Conservation (phyloP, 2,888 invertebrate genomes). For the Halocaridina rubra region DNA sequence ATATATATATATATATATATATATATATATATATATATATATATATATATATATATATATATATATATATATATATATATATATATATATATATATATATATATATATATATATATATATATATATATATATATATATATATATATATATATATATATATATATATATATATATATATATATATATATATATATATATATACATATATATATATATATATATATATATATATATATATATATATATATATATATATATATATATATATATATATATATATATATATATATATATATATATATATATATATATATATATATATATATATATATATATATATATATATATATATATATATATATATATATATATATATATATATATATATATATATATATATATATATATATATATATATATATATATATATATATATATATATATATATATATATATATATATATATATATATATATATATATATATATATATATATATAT, state of each 20-base stretch:
- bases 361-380: conserved; percentile 32
- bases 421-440: conserved; percentile 23
- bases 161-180: neutral
- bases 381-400: conserved; percentile 31
- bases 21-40: no score
- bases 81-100: no score
- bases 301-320: no score
- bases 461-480: neutral
- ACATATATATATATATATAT: neutral
- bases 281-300: no score
- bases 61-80: no score
- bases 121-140: no score
- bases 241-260: no score
- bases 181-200: conserved; percentile 1
- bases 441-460: conserved; percentile 6
- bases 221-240: conserved; percentile 1
- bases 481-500: neutral
- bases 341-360: conserved; percentile 15
- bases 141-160: neutral
- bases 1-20: no score
- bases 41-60: no score
- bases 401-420: conserved; percentile 29
- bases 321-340: neutral
- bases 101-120: no score
- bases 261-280: no score